phyloP scores from a whole-genome alignment of 2,888 invertebrate genomes.

The Willowsia nigromaculata region DNA sequence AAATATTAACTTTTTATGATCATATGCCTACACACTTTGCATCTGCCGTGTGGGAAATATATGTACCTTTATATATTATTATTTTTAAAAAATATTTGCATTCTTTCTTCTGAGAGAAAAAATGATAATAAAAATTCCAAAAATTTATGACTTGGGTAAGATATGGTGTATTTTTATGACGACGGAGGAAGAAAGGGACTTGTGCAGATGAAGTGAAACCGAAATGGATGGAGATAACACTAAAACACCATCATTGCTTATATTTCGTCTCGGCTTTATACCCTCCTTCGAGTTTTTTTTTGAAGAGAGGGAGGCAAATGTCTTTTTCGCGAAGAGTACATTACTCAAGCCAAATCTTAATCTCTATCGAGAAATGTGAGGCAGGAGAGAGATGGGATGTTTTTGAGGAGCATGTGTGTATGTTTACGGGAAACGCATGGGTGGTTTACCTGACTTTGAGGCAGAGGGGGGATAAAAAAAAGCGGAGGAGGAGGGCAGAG shows the following conservation, averaged over 20 bases:
- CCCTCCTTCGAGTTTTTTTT: background rate
- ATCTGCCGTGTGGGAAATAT: background rate
- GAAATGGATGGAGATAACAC: constrained; percentile 17
- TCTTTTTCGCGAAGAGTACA: background rate
- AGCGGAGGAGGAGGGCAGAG: background rate
- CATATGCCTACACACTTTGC: background rate
- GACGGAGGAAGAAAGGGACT: background rate
- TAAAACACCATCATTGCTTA: background rate
- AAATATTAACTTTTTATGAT: constrained; percentile 32
- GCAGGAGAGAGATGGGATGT: background rate
- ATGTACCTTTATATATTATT: background rate
- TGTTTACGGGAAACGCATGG: background rate
- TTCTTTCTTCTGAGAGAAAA: constrained; percentile 16
- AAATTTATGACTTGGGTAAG: constrained; percentile 55
- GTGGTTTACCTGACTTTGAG: background rate
- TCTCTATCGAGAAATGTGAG: constrained; percentile 2
- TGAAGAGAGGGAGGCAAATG: background rate
- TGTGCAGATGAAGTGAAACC: constrained; percentile 35
- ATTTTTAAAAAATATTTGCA: background rate
- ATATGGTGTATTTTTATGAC: constrained; percentile 27
- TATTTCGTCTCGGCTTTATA: background rate
- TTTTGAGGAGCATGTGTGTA: no score
- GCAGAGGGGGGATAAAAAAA: background rate
- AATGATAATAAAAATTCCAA: constrained; percentile 46
- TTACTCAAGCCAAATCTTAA: constrained; percentile 33